A percentile compares a stretch with the other conserved stretches of the same genome.
Conservation (phyloP, 2,888 invertebrate species). For the Melanotus villosus region DNA sequence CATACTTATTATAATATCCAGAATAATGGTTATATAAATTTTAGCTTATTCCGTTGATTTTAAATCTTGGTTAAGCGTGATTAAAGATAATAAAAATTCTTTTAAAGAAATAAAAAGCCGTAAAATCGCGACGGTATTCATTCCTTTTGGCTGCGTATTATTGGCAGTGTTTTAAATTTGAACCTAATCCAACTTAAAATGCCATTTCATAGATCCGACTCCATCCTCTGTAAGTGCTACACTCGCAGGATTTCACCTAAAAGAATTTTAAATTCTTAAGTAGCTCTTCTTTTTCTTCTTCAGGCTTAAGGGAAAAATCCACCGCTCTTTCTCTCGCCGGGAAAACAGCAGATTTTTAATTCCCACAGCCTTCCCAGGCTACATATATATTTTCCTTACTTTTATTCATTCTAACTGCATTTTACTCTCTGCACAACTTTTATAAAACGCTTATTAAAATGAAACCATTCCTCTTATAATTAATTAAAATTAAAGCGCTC, state of each 20-base stretch:
- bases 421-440: constrained; percentile 33
- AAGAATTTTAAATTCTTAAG: constrained; percentile 70
- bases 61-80: constrained; percentile 27
- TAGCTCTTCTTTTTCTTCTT: constrained; percentile 56
- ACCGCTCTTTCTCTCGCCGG: constrained; percentile 56
- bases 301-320: constrained; percentile 37
- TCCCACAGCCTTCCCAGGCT: constrained; percentile 68
- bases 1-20: too few relatives aligned
- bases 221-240: constrained; percentile 66
- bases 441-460: neutral
- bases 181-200: constrained; percentile 71
- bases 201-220: constrained; percentile 70
- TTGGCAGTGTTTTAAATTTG: constrained; percentile 69
- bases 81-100: constrained; percentile 40
- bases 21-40: too few relatives aligned
- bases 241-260: constrained; percentile 68
- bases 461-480: neutral
- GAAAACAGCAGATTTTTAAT: constrained; percentile 70
- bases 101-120: constrained; percentile 47
- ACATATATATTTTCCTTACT: constrained; percentile 68
- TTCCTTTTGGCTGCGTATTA: constrained; percentile 66
- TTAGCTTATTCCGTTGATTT: neutral
- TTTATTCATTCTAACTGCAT: constrained; percentile 59
- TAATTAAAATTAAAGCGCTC: too few relatives aligned
- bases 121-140: constrained; percentile 49